Evolutionary conservation across 2,888 invertebrate genomes (phyloP), one percentile per base, ranked within the genome.

Genomic region (Cosmorhoe ocellata): DNA sequence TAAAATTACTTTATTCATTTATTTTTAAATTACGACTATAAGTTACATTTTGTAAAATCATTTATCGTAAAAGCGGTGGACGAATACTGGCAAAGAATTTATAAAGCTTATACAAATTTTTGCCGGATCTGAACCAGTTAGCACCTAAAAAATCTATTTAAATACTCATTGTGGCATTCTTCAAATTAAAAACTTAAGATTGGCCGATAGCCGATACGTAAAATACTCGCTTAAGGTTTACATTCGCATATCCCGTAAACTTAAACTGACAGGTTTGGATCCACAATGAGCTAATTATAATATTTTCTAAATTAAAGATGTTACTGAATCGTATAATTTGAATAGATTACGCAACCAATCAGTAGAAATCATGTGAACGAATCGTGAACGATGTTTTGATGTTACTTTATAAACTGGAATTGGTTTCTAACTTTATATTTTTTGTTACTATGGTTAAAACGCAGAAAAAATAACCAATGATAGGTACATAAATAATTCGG

Each of bases 41-140:
- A n/a, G n/a, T n/a, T n/a, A n/a, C n/a, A n/a, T n/a, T n/a, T n/a
- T n/a, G n/a, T n/a, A n/a, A n/a, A n/a, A n/a, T n/a, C n/a, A n/a
- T n/a, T n/a, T n/a, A n/a, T n/a, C n/a, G n/a, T n/a, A n/a, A 14
- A 32, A 18, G 4, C 2, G 4, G 18, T 18, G 2, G 6, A 3
- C 7, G 24, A 24, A 24, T 24, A 24, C 24, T 24, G 24, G 24
- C 24, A 7, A 33, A 9, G 10, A 26, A 12, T 12, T 22, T 30
- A 37, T 11, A 18, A 1, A 33, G 28, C n/a, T 40, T 11, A 1
- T 22, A 32, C 36, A 31, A 34, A 7, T 11, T 6, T 36, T 11
- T 38, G 38, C 50, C 59, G 62, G 65, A 63, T 59, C 54, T 53
- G 28, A 54, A 59, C 57, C 56, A 40, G 61, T 53, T 50, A 37